Evolutionary conservation across 1,140 invertebrate genomes (phyloP).

Genomic region (Spodoptera frugiperda): DNA sequence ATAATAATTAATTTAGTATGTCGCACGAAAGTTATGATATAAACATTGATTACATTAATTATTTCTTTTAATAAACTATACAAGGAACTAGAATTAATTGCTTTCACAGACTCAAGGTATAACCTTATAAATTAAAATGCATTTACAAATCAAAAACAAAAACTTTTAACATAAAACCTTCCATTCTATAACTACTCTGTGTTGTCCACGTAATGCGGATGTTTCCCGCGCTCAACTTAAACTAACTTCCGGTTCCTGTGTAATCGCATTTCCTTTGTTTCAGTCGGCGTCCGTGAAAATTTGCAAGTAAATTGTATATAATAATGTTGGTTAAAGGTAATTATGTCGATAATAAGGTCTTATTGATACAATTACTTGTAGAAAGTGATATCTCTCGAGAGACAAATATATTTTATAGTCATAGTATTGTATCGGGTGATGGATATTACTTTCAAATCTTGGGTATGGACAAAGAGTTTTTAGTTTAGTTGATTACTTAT

Average conservation of each 20-base stretch:
- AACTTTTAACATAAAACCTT: not conserved
- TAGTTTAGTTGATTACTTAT: no score
- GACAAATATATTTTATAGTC: no score
- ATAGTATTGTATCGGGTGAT: no score
- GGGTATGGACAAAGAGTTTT: no score
- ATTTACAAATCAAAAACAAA: not conserved
- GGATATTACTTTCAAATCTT: no score
- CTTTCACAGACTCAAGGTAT: no score
- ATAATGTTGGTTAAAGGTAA: not conserved
- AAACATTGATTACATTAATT: no score
- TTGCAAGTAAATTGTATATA: slow-evolving; percentile 28
- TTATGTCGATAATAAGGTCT: slow-evolving; percentile 8
- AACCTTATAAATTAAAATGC: not conserved
- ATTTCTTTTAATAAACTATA: no score
- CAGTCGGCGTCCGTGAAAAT: slow-evolving; percentile 49
- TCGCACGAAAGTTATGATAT: no score
- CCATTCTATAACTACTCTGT: not conserved
- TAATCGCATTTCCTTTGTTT: slow-evolving; percentile 79
- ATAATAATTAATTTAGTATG: no score
- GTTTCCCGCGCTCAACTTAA: slow-evolving; percentile 70
- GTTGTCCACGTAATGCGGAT: slow-evolving; percentile 59
- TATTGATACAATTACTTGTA: not conserved
- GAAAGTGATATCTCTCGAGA: no score
- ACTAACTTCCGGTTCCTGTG: slow-evolving; percentile 76
- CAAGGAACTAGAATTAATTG: no score